phyloP scores from a whole-genome alignment of 2,113 vertebrate genomes.

The Sinocyclocheilus grahami region DNA sequence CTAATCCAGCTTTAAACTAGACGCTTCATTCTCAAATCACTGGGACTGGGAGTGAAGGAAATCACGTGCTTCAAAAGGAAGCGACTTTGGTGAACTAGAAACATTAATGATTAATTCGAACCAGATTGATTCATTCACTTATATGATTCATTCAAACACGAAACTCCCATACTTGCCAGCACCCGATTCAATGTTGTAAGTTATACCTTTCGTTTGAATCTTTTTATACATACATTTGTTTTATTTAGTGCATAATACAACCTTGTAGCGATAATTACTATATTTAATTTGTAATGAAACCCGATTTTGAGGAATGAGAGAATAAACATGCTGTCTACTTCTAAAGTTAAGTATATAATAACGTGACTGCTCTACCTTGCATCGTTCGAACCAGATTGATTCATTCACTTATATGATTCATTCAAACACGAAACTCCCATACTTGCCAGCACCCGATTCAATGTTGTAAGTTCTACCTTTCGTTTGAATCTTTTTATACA shows the following conservation, averaged over 20 bases:
- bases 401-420: not conserved
- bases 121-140: not conserved
- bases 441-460: not conserved
- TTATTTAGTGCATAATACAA: not conserved
- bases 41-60: not conserved
- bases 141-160: not conserved
- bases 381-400: not conserved
- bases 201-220: not conserved
- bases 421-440: not conserved
- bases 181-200: not conserved
- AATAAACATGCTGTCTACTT: not conserved
- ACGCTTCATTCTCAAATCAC: no score
- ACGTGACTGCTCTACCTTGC: not conserved
- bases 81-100: not conserved
- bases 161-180: not conserved
- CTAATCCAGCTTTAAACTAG: no score
- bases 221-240: not conserved
- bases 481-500: not conserved
- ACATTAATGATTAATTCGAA: not conserved
- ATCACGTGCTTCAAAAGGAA: not conserved
- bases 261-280: not conserved
- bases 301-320: not conserved
- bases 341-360: not conserved
- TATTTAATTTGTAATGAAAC: not conserved
- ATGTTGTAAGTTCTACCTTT: not conserved